Base-by-base conservation (phyloP, 2,888 invertebrate species). In the Xiphydria camelus region DNA sequence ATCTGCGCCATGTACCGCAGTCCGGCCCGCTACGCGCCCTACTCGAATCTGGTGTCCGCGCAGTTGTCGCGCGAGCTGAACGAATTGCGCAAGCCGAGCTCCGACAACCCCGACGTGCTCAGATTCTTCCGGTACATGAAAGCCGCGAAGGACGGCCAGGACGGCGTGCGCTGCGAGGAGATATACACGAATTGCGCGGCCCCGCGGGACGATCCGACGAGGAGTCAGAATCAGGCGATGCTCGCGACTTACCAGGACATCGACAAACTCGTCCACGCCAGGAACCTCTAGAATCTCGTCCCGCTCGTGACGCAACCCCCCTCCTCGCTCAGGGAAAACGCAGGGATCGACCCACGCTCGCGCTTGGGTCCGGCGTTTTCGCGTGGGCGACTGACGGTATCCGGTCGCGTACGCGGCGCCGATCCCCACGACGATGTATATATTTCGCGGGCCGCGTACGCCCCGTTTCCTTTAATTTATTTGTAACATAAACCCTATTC, bases 51-150 rank as follows among this genome's bases (percentile, higher is more conserved):
- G 44, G 86, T 93, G 5, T 93, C 92, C 0, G 91, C 91, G 0
- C 92, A 93, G 64, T 76, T 93, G 37, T 92, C 92, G 78, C 90
- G 92, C 64, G 92, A 92, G 72, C 77, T 92, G 43, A 91, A 91
- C 73, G 92, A 93, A 69, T 78, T 93, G 34, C 82, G 89, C 3
- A 87, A 91, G 41, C 93, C 93, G 0, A 86, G 90, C 0, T 87
- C 88, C 0, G 91, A 92, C 71, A 92, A 92, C 73, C 87, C 90
- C 0, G 91, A 92, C 62, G 91, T 93, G 47, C 77, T 93, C 26
- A 80, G 93, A 41, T 93, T 93, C 79, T 93, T 92, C 81, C 85
- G 87, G 45, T 93, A 93, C 76, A 92, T 93, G 91, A 86, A 91
- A 55, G 89, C 93, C 0, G 93, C 92, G 7, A 85, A 91, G 72